Base-by-base conservation (phyloP, 1,140 invertebrate genomes). In the Diabrotica undecimpunctata region DNA sequence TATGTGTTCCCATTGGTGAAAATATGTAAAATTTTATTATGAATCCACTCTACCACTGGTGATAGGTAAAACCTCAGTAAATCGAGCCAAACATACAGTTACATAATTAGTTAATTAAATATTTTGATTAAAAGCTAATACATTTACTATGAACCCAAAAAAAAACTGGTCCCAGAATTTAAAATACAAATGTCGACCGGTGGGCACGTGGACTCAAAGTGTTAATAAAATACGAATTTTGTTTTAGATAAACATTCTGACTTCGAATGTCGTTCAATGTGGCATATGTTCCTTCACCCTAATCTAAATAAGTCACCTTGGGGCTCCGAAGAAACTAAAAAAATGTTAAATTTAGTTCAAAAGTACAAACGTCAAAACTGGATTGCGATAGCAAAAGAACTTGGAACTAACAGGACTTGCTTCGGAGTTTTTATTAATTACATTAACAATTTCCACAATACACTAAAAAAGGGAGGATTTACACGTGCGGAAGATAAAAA, bases 341-440 rank as follows among this genome's bases (percentile, higher is more conserved):
- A 72, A 25, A 69, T 90, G 50, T 73, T 82, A 57, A 66, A 73
- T 58, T 75, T 85, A 12, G 85, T 78, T 0, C 73, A 75, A 56
- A 71, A 76, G 35, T 69, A 84, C 66, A 78, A 84, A 0, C 75
- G 71, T 66, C 83, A 88, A 72, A 79, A 90, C 71, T 91, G 89
- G 90, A 82, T 85, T 54, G 52, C 61, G 2, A 88, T 90, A 68
- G 85, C 87, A 0, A 56, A 75, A 51, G 72, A 81, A 70, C 68
- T 90, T 10, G 74, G 75, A 0, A 87, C 81, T 35, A 79, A 81
- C 4, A 79, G 89, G 39, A 85, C 84, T 12, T 85, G 82, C 7
- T 90, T 87, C 72, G 87, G 88, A 68, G 86, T 85, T 70, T 88
- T 88, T 74, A 79, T 88, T 5, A 84, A 87, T 68, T 88, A 82